Conservation (phyloP, 2,888 invertebrate genomes). For the Hirudinaria manillensis region DNA sequence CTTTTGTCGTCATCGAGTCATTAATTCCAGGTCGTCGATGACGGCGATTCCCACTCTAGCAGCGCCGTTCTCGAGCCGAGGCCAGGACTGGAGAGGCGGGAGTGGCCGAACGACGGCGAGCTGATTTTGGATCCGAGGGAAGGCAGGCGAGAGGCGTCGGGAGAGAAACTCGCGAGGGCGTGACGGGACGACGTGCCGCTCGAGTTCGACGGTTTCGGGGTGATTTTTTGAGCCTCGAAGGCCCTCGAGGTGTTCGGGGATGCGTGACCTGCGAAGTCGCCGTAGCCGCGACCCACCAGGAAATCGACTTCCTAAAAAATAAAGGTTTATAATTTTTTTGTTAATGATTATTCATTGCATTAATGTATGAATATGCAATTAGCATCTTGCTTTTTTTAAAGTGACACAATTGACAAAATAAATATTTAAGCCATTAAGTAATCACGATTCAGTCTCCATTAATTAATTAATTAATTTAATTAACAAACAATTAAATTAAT, state of each 20-base stretch:
- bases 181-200: conserved; percentile 38
- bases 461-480: no score
- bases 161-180: conserved; percentile 48
- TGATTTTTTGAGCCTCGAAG: conserved; percentile 10
- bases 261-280: not conserved
- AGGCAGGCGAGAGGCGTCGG: conserved; percentile 39
- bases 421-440: no score
- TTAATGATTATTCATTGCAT: no score
- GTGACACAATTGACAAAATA: no score
- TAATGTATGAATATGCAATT: no score
- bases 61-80: conserved; percentile 20
- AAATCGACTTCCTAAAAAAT: conserved; percentile 16
- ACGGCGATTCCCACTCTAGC: not conserved
- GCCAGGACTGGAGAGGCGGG: conserved; percentile 42
- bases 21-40: conserved; percentile 35
- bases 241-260: conserved; percentile 4
- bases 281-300: not conserved
- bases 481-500: no score
- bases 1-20: conserved; percentile 39
- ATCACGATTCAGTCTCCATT: no score
- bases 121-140: conserved; percentile 47
- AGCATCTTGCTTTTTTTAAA: no score
- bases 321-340: not conserved
- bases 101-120: conserved; percentile 44
- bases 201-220: conserved; percentile 11